Evolutionary conservation across 2,113 vertebrate species (phyloP), one percentile per base, ranked within the genome.

Genomic region (Regulus satrapa): DNA sequence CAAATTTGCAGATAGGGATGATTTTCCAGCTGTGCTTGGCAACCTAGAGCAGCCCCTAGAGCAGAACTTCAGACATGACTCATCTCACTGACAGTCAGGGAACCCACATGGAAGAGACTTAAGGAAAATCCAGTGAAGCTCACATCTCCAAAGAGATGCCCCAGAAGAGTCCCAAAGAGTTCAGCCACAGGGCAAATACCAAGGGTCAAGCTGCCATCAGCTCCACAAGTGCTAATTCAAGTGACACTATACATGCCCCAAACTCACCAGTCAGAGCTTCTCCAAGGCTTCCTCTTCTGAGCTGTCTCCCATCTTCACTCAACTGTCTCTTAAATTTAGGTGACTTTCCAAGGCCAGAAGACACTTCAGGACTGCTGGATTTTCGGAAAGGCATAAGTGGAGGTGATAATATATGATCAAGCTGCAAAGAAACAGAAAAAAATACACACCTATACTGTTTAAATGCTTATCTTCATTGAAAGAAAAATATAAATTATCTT

Each of bases 261-360:
- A 43, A 95, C 98, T 98, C 95, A 99, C 98, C 98, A 23, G 98
- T 99, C 58, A 99, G 97, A 21, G 99, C 99, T 25, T 99, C 99
- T 36, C 99, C 99, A 2, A 99, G 98, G 80, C 99, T 99, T 87
- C 99, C 98, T 66, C 99, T 98, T n/a, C 99, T 98, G 45, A 99
- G 84, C 56, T 98, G 96, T 83, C 94, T 98, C 18, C 98, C 99
- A 80, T 99, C 99, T 48, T 99, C 99, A 64, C 98, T 99, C 75
- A 99, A 97, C 63, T 99, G 98, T 9, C 97, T 98, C 87, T 98
- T 99, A 61, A 98, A 98, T 91, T 98, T 99, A 46, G 98, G 93
- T 3, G 98, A 97, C 31, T 98, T 98, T 41, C 98, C 97, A 45
- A 97, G 94, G 48, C 98, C 97, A 25, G 88, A 95, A 79, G 96